Evolutionary conservation across 2,888 invertebrate species (phyloP), one percentile per base, ranked within the genome.

Genomic region (Fissipunctia ypsillon): DNA sequence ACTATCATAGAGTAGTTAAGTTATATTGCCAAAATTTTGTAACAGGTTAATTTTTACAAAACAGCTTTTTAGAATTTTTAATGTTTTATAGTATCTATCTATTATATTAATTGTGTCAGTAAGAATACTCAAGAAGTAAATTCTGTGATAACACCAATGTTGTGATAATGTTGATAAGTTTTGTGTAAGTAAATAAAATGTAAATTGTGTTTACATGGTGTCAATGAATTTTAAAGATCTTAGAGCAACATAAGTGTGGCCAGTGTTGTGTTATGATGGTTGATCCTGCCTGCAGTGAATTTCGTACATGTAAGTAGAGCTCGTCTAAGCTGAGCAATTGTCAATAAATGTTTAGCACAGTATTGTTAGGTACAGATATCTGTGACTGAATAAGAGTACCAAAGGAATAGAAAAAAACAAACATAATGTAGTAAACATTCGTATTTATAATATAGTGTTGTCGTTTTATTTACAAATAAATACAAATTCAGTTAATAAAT

Each of bases 401-500:
- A 66, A 43, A 80, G 87, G 87, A 80, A 78, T 86, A 86, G 89
- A 92, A 92, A 94, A 94, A 96, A 96, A 95, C 94, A 93, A 95
- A 91, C 93, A 93, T 92, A 92, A 93, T 94, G 94, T 96, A 96
- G 95, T 96, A 96, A 96, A 96, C 96, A 96, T 96, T 96, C 95
- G 96, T 95, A 96, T 96, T 95, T 96, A 95, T 96, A 96, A 95
- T 95, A 96, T 95, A 95, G 94, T 95, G 94, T 95, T 94, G 94
- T 95, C 92, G 94, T 95, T 96, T 96, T 96, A 96, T 96, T 96
- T 96, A 96, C 96, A 96, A 96, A 96, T 96, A 96, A 96, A 96
- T 96, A 96, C 96, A 96, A 96, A 96, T 96, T 96, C 95, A 95
- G 96, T 96, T 96, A 96, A 96, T 96, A 96, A 96, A 96, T 96